These are phyloP conservation scores for Torymus texanus DNA, from an alignment of 2,888 invertebrate genomes.

Conservation along the genomic window DNA sequence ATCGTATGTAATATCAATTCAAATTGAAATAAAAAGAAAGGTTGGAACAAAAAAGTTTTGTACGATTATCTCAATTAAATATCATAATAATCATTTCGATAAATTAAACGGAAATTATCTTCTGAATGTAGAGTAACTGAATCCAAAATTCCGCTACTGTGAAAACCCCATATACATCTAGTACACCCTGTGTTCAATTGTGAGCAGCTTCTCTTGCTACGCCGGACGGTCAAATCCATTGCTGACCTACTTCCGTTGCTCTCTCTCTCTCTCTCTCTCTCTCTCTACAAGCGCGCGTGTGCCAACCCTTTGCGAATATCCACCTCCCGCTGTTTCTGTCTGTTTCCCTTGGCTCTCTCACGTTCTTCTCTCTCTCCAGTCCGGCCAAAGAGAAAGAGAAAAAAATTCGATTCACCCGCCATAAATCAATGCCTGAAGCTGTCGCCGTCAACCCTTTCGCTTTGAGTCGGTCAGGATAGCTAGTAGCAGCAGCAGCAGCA, in stretches of 20 bases:
- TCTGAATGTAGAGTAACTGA: too few relatives aligned
- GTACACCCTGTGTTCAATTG: too few relatives aligned
- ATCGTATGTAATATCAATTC: too few relatives aligned
- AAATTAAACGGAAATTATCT: too few relatives aligned
- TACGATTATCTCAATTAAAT: too few relatives aligned
- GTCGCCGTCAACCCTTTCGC: slow-evolving; percentile 60
- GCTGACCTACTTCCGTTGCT: slow-evolving; percentile 41
- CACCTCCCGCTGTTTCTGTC: slow-evolving; percentile 23
- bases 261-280: neutral
- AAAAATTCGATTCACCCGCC: slow-evolving; percentile 69
- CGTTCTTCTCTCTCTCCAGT: slow-evolving; percentile 19
- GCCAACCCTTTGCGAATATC: slow-evolving; percentile 42
- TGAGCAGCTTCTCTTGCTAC: too few relatives aligned
- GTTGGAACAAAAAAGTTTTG: too few relatives aligned
- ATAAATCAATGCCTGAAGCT: slow-evolving; percentile 67
- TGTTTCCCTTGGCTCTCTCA: neutral
- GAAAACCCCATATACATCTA: too few relatives aligned
- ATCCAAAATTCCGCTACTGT: too few relatives aligned
- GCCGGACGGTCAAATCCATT: neutral
- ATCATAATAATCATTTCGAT: too few relatives aligned
- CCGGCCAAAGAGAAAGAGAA: neutral
- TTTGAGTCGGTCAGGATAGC: neutral
- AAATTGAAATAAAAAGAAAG: too few relatives aligned
- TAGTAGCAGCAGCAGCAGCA: neutral
- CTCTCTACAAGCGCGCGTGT: neutral